Base-by-base conservation (phyloP, 2,113 vertebrate species). In the Centropus bengalensis region DNA sequence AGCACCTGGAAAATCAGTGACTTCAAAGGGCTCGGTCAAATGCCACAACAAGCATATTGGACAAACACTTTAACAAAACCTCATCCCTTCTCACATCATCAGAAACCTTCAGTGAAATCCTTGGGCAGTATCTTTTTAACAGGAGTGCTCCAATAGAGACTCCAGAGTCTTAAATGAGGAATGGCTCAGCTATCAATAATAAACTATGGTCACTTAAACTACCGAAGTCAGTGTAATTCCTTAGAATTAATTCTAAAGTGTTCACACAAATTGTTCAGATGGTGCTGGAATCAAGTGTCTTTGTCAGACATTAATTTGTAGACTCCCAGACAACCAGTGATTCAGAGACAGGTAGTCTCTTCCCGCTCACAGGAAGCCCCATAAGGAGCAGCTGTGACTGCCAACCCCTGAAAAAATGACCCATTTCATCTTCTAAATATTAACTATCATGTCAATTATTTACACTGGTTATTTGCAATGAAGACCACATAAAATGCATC, bases 401-500 rank as follows among this genome's bases (percentile, higher is more conserved):
- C 26, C 45, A 85, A 82, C 42, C 15, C 27, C 80, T 82, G 55
- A 45, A 58, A 54, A 91, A 86, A 15, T 8, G 6, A 28, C 7
- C 68, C 12, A 44, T 10, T 36, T 55, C 2, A 54, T 59, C 38
- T 74, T 77, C 38, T 49, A 47, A 82, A 78, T 23, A 68, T 47
- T n/a, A 68, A 67, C 16, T 71, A 45, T 62, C 66, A 78, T 33
- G 32, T 63, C 40, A 56, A n/a, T 55, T 56, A 90, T 32, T 79
- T 59, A 70, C 15, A 64, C 9, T 0, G 3, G 40, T 63, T 30
- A 64, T 47, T 24, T 32, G 32, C 18, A 12, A 16, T 24, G 28
- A 76, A 14, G 36, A 79, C 24, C 15, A 55, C 36, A 60, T 0
- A 2, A 79, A 87, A 33, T 2, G n/a, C 75, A 52, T 97, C 99